These are phyloP conservation scores for Alethe castanea DNA, from an alignment of 2,113 vertebrate species.

Conservation along the genomic window DNA sequence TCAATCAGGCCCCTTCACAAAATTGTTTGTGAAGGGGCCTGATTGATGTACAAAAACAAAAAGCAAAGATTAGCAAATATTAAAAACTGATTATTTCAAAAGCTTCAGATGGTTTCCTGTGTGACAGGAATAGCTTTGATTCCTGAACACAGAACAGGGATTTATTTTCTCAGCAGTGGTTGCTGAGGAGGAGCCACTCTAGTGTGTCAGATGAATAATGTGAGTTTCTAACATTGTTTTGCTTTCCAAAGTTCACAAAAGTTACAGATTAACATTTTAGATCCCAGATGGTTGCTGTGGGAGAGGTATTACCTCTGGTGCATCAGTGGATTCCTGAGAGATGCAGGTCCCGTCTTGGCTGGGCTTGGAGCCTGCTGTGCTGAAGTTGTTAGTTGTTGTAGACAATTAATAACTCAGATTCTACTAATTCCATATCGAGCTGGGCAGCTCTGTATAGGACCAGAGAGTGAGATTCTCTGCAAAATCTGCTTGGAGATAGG, in stretches of 20 bases:
- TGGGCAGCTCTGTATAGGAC: constrained; percentile 51
- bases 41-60: not conserved
- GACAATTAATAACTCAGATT: constrained; percentile 77
- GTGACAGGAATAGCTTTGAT: constrained; percentile 1
- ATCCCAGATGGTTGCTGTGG: not conserved
- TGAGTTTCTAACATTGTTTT: not conserved
- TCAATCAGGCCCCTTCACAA: not conserved
- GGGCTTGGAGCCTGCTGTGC: not conserved
- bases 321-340: not conserved
- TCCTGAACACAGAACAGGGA: not conserved
- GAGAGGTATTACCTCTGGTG: not conserved
- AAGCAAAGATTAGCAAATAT: not conserved
- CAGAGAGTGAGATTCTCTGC: not conserved
- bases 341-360: not conserved
- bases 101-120: not conserved
- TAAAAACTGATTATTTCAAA: constrained; percentile 10
- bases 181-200: constrained; percentile 16
- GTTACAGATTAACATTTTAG: not conserved
- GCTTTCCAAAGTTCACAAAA: not conserved
- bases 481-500: not conserved
- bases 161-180: constrained; percentile 18
- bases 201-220: constrained; percentile 6
- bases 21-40: not conserved
- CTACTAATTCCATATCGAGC: constrained; percentile 50
- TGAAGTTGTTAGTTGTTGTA: constrained; percentile 73